Evolutionary conservation across 2,888 invertebrate genomes (phyloP), one percentile per base, ranked within the genome.

Genomic region (Melanostoma scalare): DNA sequence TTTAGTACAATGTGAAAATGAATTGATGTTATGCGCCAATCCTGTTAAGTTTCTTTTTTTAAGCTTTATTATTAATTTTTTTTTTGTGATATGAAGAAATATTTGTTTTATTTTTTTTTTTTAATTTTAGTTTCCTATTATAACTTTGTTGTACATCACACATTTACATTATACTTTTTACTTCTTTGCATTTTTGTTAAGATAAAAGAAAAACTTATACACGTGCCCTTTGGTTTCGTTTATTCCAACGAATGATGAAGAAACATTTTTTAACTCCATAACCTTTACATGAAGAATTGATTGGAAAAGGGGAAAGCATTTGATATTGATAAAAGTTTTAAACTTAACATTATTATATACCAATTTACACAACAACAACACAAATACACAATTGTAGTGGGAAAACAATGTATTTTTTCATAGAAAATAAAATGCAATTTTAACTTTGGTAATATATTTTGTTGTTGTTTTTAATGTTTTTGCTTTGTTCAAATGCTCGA

Each of bases 401-500:
- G 74, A 35, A 60, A 20, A 20, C 20, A 60, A 82, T 74, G 74
- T 84, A 78, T 84, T 78, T 84, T 84, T 84, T 84, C 78, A 84
- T 74, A 78, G 69, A 74, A 78, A 84, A 84, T 78, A 84, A 84
- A 84, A 78, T 71, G 69, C 84, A 74, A 78, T 84, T 84, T 84
- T 77, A 84, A 84, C 68, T 78, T 84, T 78, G 69, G 58, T 78
- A 84, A 71, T 68, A 63, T 42, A 61, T 1, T 50, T 50, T 50
- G n/a, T 50, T 42, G 6, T 20, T 20, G 20, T 20, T 20, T 20
- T 20, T 20, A 20, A 20, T 20, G 20, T 20, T 20, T 20, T 20
- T 20, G 20, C 0, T 20, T 1, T 20, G 20, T 20, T 20, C 20
- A 20, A 20, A 20, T 20, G 20, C 20, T 20, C 20, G 20, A 20